Evolutionary conservation across 2,888 invertebrate species (phyloP).

Genomic region (Drosophila mulleri): DNA sequence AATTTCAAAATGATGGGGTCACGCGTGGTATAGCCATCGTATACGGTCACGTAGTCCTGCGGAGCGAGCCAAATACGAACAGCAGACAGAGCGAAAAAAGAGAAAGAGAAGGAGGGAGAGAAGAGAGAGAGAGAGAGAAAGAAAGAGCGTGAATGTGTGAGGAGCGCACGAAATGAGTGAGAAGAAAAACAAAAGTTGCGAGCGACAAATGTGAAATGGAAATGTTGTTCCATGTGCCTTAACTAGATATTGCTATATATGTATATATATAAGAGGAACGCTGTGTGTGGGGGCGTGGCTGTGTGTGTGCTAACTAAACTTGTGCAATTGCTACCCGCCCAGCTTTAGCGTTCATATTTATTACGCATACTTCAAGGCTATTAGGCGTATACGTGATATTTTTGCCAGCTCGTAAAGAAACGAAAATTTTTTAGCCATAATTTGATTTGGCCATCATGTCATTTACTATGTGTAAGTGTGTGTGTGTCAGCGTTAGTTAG

Average conservation of each 20-base stretch:
- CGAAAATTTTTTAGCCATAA: constrained; percentile 19
- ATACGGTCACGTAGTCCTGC: constrained; percentile 94
- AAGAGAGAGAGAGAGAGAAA: constrained; percentile 24
- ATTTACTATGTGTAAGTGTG: not conserved
- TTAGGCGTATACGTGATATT: constrained; percentile 76
- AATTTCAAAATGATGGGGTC: constrained; percentile 95
- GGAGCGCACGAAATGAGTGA: constrained; percentile 74
- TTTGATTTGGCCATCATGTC: constrained; percentile 1
- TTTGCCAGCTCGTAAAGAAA: not conserved
- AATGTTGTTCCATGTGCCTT: constrained; percentile 61
- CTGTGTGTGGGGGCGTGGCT: constrained; percentile 4
- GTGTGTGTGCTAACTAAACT: constrained; percentile 25
- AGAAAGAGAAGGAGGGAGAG: constrained; percentile 9
- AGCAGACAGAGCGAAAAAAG: constrained; percentile 19
- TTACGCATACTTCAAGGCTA: constrained; percentile 53
- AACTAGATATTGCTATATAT: constrained; percentile 34
- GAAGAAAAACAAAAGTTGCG: constrained; percentile 35
- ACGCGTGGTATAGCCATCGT: constrained; percentile 94
- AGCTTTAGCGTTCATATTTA: constrained; percentile 48
- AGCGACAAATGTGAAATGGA: constrained; percentile 67
- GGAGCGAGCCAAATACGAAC: constrained; percentile 42
- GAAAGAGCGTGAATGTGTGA: constrained; percentile 59
- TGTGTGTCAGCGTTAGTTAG: not conserved
- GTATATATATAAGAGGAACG: not conserved
- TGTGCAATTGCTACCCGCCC: constrained; percentile 51